phyloP scores from a whole-genome alignment of 2,888 invertebrate genomes.

The Caenorhabditis sp. region DNA sequence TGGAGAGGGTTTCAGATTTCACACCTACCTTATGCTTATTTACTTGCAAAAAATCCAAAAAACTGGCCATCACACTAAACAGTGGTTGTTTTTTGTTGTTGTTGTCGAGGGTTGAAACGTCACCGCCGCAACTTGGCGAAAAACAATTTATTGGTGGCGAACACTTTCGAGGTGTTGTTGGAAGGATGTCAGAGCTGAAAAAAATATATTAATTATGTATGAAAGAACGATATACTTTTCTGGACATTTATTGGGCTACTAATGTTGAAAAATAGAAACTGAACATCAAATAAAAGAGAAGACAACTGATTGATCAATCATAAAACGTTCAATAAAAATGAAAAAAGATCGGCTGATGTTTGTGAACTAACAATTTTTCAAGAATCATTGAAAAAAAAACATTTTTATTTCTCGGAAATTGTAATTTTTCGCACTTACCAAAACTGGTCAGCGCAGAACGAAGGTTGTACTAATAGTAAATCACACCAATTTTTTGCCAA shows the following conservation, averaged over 20 bases:
- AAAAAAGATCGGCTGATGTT: too few relatives aligned
- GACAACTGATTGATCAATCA: too few relatives aligned
- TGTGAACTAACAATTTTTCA: too few relatives aligned
- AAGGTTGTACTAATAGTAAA: neutral
- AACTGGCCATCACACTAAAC: constrained; percentile 54
- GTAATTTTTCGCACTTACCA: too few relatives aligned
- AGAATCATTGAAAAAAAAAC: too few relatives aligned
- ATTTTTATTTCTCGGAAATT: too few relatives aligned
- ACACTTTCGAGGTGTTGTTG: constrained; percentile 28
- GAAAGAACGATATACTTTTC: too few relatives aligned
- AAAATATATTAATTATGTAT: neutral
- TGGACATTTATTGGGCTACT: neutral
- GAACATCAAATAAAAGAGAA: too few relatives aligned
- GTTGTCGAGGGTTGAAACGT: neutral
- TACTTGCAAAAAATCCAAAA: constrained; percentile 70
- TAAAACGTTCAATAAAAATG: too few relatives aligned
- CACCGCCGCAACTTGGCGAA: constrained; percentile 2
- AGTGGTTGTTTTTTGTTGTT: constrained; percentile 3
- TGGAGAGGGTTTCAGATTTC: neutral
- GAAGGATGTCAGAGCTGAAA: constrained; percentile 1
- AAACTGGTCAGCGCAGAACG: too few relatives aligned
- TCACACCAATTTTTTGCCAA: neutral
- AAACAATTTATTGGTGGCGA: constrained; percentile 12
- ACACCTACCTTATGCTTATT: constrained; percentile 68
- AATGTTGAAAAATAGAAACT: neutral